phyloP scores from a whole-genome alignment of 2,888 invertebrate genomes.

The Biston stratarius region DNA sequence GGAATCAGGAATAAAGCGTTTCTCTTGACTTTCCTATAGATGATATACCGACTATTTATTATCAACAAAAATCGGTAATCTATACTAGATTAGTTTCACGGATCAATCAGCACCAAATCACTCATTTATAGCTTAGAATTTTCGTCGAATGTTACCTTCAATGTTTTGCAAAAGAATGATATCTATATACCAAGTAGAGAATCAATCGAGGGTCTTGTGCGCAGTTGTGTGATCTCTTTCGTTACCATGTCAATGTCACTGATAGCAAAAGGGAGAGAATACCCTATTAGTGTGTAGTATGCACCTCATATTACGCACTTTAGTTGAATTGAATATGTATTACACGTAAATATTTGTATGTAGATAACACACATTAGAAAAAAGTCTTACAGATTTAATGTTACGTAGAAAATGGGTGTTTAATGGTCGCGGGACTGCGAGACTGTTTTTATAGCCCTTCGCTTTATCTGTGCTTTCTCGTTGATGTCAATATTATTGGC shows the following conservation, averaged over 20 bases:
- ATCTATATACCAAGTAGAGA: neutral
- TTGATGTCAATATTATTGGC: too few species aligned
- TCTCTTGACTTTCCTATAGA: too few species aligned
- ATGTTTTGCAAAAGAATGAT: too few species aligned
- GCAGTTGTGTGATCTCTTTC: constrained; percentile 3
- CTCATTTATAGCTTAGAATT: too few species aligned
- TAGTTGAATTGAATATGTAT: constrained; percentile 34
- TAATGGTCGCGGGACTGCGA: too few species aligned
- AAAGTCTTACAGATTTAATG: too few species aligned
- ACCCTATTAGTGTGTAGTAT: constrained; percentile 15
- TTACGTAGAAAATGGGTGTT: too few species aligned
- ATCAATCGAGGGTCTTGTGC: neutral
- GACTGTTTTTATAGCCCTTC: too few species aligned
- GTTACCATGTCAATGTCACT: neutral
- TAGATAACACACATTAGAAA: neutral
- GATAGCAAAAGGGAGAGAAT: constrained; percentile 8
- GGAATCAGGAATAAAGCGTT: too few species aligned
- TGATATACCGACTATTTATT: neutral
- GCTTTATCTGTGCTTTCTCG: too few species aligned
- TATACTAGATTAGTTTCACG: neutral
- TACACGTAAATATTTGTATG: constrained; percentile 10
- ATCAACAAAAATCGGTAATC: too few species aligned
- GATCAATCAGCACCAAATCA: neutral
- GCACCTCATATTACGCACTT: constrained; percentile 16
- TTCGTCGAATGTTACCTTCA: too few species aligned